phyloP scores from a whole-genome alignment of 2,113 vertebrate species.

The Perca fluviatilis region DNA sequence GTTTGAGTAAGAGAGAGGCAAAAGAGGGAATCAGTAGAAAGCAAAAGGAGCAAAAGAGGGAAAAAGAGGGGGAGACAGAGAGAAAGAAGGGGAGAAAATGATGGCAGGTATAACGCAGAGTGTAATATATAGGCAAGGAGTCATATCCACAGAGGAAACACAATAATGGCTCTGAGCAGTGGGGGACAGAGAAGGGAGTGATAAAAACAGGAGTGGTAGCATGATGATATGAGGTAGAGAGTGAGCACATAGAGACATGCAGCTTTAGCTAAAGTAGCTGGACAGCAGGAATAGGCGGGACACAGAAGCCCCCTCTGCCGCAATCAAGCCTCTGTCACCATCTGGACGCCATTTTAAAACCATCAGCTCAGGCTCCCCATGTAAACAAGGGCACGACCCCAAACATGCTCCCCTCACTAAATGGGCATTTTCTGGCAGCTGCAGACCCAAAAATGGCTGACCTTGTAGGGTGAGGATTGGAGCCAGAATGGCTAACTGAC shows the following conservation, averaged over 20 bases:
- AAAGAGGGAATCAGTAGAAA: constrained; percentile 33
- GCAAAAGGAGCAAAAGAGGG: constrained; percentile 13
- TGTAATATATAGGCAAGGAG: constrained; percentile 27
- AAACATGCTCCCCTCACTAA: constrained; percentile 78
- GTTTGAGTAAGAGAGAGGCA: constrained; percentile 35
- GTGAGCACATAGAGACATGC: constrained; percentile 55
- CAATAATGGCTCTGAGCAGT: constrained; percentile 29
- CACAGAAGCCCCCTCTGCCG: constrained; percentile 70
- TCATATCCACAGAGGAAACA: constrained; percentile 42
- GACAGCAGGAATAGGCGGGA: constrained; percentile 79
- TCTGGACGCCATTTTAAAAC: constrained; percentile 86
- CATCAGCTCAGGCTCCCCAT: constrained; percentile 80
- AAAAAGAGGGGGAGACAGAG: neutral
- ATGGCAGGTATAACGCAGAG: constrained; percentile 40
- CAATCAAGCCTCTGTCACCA: constrained; percentile 82
- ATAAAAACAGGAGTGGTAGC: constrained; percentile 49
- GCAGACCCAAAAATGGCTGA: constrained; percentile 77
- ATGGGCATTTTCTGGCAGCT: constrained; percentile 77
- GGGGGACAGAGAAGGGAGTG: constrained; percentile 39
- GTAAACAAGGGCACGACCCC: constrained; percentile 83
- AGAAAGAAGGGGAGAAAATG: constrained; percentile 13
- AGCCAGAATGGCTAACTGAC: constrained; percentile 70
- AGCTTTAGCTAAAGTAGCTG: constrained; percentile 69
- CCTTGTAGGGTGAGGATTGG: constrained; percentile 55
- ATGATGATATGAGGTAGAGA: constrained; percentile 51